Evolutionary conservation across 2,888 invertebrate genomes (phyloP).

Genomic region (Luperina testacea): DNA sequence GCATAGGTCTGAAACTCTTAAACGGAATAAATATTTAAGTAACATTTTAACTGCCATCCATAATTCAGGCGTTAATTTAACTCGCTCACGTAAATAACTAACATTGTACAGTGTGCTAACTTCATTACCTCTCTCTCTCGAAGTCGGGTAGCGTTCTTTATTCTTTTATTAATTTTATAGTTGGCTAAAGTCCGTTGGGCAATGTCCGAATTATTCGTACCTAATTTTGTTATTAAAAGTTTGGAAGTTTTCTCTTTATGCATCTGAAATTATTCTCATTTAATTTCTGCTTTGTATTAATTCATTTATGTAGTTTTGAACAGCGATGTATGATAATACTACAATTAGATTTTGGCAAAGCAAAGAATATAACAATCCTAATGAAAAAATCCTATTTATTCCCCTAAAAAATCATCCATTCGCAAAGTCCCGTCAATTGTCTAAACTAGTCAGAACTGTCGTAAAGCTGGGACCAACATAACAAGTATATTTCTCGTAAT

Average conservation of each 20-base stretch:
- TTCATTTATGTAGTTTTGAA: neutral
- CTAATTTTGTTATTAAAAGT: constrained; percentile 8
- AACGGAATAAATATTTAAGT: constrained; percentile 65
- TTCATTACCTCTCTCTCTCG: constrained; percentile 48
- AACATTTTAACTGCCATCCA: constrained; percentile 63
- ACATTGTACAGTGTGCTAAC: constrained; percentile 52
- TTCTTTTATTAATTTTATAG: constrained; percentile 24
- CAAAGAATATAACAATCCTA: neutral
- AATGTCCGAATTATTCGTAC: constrained; percentile 2
- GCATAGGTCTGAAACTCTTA: constrained; percentile 26
- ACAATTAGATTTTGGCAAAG: neutral
- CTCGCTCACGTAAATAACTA: constrained; percentile 61
- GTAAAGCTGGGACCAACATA: constrained; percentile 42
- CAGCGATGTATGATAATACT: neutral
- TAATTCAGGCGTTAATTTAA: constrained; percentile 64
- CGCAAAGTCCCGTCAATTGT: neutral
- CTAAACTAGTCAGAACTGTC: constrained; percentile 31
- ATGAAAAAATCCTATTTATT: neutral
- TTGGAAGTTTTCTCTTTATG: neutral
- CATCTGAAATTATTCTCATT: neutral
- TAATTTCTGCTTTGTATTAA: neutral
- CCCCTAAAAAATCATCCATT: neutral
- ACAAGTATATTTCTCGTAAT: constrained; percentile 35
- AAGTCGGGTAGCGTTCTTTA: constrained; percentile 31
- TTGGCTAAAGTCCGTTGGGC: neutral